phyloP scores from a whole-genome alignment of 2,113 vertebrate genomes.

The Mus pahari region DNA sequence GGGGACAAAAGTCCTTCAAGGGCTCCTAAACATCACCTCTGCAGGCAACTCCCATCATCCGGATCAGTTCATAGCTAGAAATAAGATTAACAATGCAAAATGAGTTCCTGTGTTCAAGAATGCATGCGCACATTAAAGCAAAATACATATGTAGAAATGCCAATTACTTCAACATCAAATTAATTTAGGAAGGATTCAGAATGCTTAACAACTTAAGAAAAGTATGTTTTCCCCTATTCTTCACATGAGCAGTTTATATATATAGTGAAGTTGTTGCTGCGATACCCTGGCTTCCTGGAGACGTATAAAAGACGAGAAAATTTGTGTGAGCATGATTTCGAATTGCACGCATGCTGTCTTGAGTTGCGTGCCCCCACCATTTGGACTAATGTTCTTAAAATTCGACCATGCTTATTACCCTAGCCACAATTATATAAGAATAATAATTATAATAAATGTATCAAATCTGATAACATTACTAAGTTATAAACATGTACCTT shows the following conservation, averaged over 20 bases:
- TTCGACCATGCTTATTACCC: not conserved
- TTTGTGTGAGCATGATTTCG: slow-evolving; percentile 80
- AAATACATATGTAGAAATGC: slow-evolving; percentile 83
- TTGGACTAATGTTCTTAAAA: slow-evolving; percentile 61
- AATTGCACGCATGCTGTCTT: slow-evolving; percentile 77
- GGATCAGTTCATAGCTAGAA: slow-evolving; percentile 37
- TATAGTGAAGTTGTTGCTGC: slow-evolving; percentile 88
- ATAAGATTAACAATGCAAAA: slow-evolving; percentile 74
- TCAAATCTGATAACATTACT: slow-evolving; percentile 27
- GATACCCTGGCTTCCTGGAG: slow-evolving; percentile 84
- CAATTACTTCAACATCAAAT: slow-evolving; percentile 85
- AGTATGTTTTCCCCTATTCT: slow-evolving; percentile 80
- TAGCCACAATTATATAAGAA: slow-evolving; percentile 31
- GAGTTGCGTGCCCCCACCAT: slow-evolving; percentile 67
- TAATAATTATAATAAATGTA: slow-evolving; percentile 9
- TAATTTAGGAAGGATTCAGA: slow-evolving; percentile 86
- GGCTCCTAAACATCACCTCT: not conserved
- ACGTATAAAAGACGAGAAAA: slow-evolving; percentile 86
- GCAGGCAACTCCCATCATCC: slow-evolving; percentile 53
- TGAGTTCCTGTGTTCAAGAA: slow-evolving; percentile 71
- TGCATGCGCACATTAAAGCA: slow-evolving; percentile 76
- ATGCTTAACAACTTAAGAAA: slow-evolving; percentile 88
- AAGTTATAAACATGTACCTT: not conserved
- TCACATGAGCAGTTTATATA: slow-evolving; percentile 81
- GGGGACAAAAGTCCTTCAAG: not conserved